Percentiles rank a stretch among this genome's conserved stretches.
These are phyloP conservation scores for Synanthedon formicaeformis DNA, from an alignment of 2,888 invertebrate genomes.

Conservation along the genomic window DNA sequence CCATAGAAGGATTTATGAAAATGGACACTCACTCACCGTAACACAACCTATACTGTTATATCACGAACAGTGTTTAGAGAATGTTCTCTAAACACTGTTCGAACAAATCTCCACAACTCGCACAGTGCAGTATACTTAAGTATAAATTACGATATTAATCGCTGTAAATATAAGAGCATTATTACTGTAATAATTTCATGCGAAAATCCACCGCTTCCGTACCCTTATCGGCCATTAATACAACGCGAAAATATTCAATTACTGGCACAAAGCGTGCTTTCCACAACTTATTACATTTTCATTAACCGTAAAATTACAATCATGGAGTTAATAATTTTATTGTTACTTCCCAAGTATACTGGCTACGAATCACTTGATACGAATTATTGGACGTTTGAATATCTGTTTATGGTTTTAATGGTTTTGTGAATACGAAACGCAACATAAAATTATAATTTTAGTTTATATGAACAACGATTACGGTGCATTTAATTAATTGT, in stretches of 20 bases:
- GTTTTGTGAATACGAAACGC: background rate
- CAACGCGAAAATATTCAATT: constrained; percentile 6
- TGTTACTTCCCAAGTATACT: constrained; percentile 3
- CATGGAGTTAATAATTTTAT: constrained; percentile 12
- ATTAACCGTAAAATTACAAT: constrained; percentile 25
- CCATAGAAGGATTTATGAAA: too few species aligned
- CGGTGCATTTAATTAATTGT: too few species aligned
- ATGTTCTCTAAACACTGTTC: too few species aligned
- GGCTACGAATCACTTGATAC: constrained; percentile 4
- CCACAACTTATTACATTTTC: constrained; percentile 22
- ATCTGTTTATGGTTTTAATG: constrained; percentile 2
- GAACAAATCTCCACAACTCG: too few species aligned
- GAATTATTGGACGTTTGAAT: constrained; percentile 6
- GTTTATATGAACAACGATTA: too few species aligned
- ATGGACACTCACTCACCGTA: too few species aligned
- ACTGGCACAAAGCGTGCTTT: constrained; percentile 6
- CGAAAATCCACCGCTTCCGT: background rate
- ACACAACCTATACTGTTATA: too few species aligned
- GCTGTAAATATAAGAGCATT: background rate
- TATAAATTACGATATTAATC: background rate
- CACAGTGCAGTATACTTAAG: background rate
- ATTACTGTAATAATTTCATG: background rate
- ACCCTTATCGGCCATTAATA: constrained; percentile 1
- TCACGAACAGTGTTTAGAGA: too few species aligned
- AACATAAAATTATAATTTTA: too few species aligned